Evolutionary conservation across 2,797 vertebrate genomes (phyloP).

Genomic region (Galago senegalensis): DNA sequence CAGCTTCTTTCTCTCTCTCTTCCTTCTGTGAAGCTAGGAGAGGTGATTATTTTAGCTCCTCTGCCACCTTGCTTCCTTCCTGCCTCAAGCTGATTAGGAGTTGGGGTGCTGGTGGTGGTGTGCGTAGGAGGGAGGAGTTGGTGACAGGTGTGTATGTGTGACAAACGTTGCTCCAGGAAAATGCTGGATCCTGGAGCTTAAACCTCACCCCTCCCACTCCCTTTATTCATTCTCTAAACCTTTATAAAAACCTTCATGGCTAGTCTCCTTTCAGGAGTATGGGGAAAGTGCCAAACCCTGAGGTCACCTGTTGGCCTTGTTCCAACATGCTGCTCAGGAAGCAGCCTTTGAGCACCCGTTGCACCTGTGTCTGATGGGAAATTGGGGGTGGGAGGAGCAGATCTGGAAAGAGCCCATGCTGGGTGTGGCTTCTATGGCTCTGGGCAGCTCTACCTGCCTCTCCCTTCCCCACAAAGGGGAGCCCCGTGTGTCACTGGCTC

Average conservation of each 20-base stretch:
- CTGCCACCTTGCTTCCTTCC: neutral
- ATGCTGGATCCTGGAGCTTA: neutral
- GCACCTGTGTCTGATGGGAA: constrained; percentile 56
- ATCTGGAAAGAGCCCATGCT: neutral
- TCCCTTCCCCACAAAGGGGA: constrained; percentile 21
- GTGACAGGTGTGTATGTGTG: neutral
- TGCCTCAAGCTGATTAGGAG: neutral
- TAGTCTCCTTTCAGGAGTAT: neutral
- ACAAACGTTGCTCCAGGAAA: neutral
- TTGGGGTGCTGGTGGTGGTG: neutral
- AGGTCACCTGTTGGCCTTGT: constrained; percentile 58
- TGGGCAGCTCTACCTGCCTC: neutral
- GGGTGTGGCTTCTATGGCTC: constrained; percentile 1
- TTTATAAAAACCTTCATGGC: neutral
- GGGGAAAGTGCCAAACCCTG: neutral
- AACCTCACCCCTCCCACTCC: neutral
- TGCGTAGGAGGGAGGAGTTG: neutral
- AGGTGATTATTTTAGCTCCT: neutral
- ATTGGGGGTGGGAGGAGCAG: neutral
- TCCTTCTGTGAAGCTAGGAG: neutral
- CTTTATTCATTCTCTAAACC: neutral
- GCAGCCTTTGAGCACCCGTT: constrained; percentile 2
- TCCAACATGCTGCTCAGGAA: constrained; percentile 15
- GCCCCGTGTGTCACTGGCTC: neutral
- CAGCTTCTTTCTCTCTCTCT: neutral